These are phyloP conservation scores for Caenorhabditis macrosperma DNA, from an alignment of 2,888 invertebrate genomes.

Conservation along the genomic window DNA sequence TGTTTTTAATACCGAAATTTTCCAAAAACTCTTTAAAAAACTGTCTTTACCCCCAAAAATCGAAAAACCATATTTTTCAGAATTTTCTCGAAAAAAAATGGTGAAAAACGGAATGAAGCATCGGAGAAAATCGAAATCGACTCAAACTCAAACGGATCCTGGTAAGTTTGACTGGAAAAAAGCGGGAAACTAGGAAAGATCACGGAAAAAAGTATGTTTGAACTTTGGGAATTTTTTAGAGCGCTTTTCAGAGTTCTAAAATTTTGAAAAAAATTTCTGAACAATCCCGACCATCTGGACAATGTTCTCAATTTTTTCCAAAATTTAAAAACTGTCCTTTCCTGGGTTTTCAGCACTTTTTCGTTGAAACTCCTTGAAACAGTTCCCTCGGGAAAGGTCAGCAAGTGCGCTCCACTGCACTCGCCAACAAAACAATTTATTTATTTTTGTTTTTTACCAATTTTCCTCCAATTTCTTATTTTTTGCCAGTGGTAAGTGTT, in stretches of 20 bases:
- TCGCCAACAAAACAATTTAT: slow-evolving; percentile 31
- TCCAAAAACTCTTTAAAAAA: too few species aligned
- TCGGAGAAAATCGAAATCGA: not conserved
- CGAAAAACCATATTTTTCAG: too few species aligned
- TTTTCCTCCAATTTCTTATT: not conserved
- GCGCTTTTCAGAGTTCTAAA: too few species aligned
- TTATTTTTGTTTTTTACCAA: not conserved
- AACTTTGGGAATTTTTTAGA: too few species aligned
- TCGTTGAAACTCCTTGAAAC: not conserved
- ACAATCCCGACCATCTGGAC: not conserved
- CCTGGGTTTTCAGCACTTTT: not conserved
- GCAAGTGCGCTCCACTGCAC: slow-evolving; percentile 32
- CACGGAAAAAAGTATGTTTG: too few species aligned
- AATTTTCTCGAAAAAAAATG: not conserved
- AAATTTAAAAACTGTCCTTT: not conserved
- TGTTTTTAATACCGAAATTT: too few species aligned
- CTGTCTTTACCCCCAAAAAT: too few species aligned
- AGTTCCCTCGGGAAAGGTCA: not conserved
- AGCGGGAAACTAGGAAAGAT: too few species aligned
- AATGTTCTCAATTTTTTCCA: not conserved
- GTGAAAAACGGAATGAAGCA: not conserved
- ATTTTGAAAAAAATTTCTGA: not conserved
- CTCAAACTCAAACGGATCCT: not conserved
- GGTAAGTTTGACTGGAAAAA: too few species aligned
- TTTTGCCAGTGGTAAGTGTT: not conserved